These are phyloP conservation scores for Thelaira solivaga DNA, from an alignment of 2,888 invertebrate genomes.

Conservation along the genomic window DNA sequence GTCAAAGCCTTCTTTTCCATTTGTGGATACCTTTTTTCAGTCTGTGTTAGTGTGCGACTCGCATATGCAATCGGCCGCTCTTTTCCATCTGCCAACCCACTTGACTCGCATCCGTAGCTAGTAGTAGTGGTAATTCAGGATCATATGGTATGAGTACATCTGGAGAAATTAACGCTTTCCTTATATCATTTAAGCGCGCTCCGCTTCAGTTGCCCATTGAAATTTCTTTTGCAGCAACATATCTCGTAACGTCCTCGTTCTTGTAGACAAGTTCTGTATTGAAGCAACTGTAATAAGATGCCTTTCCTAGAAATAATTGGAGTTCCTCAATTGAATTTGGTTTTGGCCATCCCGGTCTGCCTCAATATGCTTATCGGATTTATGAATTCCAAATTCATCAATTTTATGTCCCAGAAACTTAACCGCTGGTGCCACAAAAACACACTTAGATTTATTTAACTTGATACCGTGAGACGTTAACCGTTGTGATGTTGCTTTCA, in stretches of 20 bases:
- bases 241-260: not conserved
- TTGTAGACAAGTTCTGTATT: slow-evolving; percentile 8
- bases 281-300: slow-evolving; percentile 9
- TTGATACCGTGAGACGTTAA: not conserved
- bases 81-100: not conserved
- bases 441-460: slow-evolving; percentile 30
- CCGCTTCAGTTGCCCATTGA: not conserved
- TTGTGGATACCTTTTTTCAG: not conserved
- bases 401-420: not conserved
- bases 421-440: not conserved
- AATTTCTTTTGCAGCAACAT: slow-evolving; percentile 2
- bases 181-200: not conserved
- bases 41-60: not conserved
- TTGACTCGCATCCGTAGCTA: slow-evolving; percentile 24
- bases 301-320: slow-evolving; percentile 27
- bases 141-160: slow-evolving; percentile 9
- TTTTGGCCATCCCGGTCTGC: not conserved
- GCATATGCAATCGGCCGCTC: not conserved
- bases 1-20: slow-evolving; percentile 24
- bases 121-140: not conserved
- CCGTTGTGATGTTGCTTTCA: not conserved
- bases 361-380: slow-evolving; percentile 15
- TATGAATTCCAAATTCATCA: not conserved
- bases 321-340: not conserved
- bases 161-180: not conserved